Base-by-base conservation (phyloP, 1,140 invertebrate genomes). In the Camponotus vicinus region DNA sequence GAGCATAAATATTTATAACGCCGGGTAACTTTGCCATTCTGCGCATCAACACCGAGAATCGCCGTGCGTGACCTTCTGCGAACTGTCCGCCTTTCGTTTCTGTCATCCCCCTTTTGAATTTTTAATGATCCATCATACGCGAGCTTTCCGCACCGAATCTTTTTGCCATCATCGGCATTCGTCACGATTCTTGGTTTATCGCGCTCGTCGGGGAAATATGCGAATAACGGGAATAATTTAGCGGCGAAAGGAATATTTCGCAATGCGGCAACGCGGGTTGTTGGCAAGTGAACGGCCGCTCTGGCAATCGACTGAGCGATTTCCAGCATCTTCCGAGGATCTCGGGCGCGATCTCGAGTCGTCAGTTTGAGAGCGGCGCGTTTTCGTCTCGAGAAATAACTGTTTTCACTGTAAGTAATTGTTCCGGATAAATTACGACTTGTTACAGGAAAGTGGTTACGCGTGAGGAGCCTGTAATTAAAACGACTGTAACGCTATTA, bases 391-490 rank as follows among this genome's bases (percentile, higher is more conserved):
- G 57, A 18, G 34, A 61, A 67, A 70, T 85, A 89, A 90, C 89
- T 86, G 85, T 91, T 91, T 91, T 88, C 89, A 59, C 83, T 86
- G 69, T 34, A 80, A 70, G 73, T 79, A 91, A 89, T 67, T 85
- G 83, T 89, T 86, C 75, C 73, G 59, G 69, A 71, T 84, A 91
- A 89, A 90, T 91, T 90, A 89, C 84, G 75, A 88, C 73, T 88
- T 75, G 85, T 89, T 85, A 55, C 78, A 88, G 88, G 86, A 89
- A 91, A 91, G 89, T 91, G 90, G 87, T 88, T 91, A 79, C 71
- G 79, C 78, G 73, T 71, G 42, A 86, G 86, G 78, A 64, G 75
- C 59, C 67, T 86, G 84, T 83, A 90, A 90, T 89, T 90, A 90
- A 90, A 57, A 76, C 84, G 86, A 86, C 75, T 66, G 87, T 78